Conservation (phyloP, 2,797 vertebrate species). For the Scarus forsteni region DNA sequence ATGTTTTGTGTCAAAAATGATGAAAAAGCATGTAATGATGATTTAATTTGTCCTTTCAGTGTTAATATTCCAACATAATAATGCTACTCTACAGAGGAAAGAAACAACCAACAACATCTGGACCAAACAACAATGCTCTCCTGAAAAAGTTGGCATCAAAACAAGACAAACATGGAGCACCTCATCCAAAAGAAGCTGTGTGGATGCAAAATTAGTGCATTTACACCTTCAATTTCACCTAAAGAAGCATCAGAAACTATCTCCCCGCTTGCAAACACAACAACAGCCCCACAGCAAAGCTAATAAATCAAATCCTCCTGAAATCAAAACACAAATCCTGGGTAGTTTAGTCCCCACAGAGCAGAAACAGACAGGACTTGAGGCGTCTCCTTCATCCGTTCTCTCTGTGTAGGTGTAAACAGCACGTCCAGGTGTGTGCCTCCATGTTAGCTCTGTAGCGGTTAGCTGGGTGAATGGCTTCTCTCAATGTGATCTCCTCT, state of each 20-base stretch:
- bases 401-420: background rate
- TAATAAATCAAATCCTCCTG: background rate
- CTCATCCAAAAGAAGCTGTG: background rate
- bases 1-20: too few relatives aligned
- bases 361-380: background rate
- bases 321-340: background rate
- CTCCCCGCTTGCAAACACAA: background rate
- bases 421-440: constrained; percentile 13
- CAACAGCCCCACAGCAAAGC: background rate
- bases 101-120: too few relatives aligned
- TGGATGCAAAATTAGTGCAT: background rate
- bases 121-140: too few relatives aligned
- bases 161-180: background rate
- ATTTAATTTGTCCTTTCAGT: too few relatives aligned
- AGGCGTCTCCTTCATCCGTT: background rate
- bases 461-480: background rate
- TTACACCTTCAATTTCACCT: background rate
- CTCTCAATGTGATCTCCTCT: constrained; percentile 15
- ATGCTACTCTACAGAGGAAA: too few relatives aligned
- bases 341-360: background rate
- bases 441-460: background rate
- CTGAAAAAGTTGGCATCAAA: too few relatives aligned
- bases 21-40: too few relatives aligned
- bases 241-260: background rate
- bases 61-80: too few relatives aligned